phyloP scores from a whole-genome alignment of 2,888 invertebrate species.

The Phyllotreta cruciferae region DNA sequence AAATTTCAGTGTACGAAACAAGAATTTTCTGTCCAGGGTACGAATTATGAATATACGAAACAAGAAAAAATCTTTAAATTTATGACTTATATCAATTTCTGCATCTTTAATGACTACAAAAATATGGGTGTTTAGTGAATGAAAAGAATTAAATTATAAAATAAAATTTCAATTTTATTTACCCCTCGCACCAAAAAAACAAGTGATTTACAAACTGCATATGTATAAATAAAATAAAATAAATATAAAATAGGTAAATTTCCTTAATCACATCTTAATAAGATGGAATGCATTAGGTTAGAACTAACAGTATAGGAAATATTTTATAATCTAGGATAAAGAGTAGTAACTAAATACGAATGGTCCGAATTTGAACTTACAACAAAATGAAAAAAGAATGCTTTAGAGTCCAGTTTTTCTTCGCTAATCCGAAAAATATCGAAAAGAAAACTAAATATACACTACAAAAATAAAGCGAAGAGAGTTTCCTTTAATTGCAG shows the following conservation, averaged over 20 bases:
- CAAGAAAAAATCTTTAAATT: no score
- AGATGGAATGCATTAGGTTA: slow-evolving; percentile 37
- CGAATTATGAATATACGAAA: no score
- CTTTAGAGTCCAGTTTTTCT: slow-evolving; percentile 10
- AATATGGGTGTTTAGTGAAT: background rate
- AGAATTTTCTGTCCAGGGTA: no score
- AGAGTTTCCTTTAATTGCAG: no score
- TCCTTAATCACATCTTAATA: slow-evolving; percentile 33
- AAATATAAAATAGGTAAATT: slow-evolving; percentile 44
- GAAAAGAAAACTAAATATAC: no score
- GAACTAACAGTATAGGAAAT: slow-evolving; percentile 23
- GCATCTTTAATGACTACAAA: no score
- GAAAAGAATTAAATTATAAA: slow-evolving; percentile 29
- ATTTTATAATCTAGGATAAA: slow-evolving; percentile 18
- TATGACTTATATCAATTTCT: no score
- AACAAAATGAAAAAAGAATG: slow-evolving; percentile 17
- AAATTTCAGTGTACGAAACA: no score
- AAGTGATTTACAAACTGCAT: slow-evolving; percentile 46
- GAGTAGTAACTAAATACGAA: slow-evolving; percentile 12
- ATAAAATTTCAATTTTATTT: slow-evolving; percentile 44
- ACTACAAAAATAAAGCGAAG: no score
- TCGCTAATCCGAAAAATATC: slow-evolving; percentile 1
- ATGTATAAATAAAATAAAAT: slow-evolving; percentile 46
- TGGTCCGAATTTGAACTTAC: slow-evolving; percentile 10
- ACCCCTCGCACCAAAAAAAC: slow-evolving; percentile 51